Conservation (phyloP, 2,888 invertebrate species). For the Orchesella flavescens region DNA sequence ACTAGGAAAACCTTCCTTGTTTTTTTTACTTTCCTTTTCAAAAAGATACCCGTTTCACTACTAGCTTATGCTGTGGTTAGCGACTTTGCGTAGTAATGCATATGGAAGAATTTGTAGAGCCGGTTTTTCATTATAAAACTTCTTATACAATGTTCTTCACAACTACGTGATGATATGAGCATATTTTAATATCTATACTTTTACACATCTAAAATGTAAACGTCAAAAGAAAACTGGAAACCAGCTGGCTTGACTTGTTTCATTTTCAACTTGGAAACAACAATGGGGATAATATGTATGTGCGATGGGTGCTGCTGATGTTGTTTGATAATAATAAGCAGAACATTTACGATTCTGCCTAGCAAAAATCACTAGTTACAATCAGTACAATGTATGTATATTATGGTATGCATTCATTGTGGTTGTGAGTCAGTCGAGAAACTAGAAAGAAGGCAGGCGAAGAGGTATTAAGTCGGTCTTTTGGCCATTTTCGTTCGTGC, state of each 20-base stretch:
- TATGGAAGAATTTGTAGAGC: not conserved
- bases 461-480: conserved; percentile 40
- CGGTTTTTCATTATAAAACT: conserved; percentile 8
- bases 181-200: not conserved
- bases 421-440: not conserved
- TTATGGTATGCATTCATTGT: too few species aligned
- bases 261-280: too few species aligned
- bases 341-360: not conserved
- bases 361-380: too few species aligned
- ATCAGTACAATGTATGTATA: too few species aligned
- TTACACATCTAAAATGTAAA: not conserved
- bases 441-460: not conserved
- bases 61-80: not conserved
- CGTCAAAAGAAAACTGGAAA: conserved; percentile 9
- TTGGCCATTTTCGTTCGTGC: conserved; percentile 34
- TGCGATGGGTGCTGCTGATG: too few species aligned
- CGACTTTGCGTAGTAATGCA: not conserved
- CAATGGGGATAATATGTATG: too few species aligned
- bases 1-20: not conserved
- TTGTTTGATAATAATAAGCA: not conserved
- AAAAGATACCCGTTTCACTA: not conserved
- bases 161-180: not conserved
- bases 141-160: not conserved
- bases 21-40: not conserved
- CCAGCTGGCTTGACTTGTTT: conserved; percentile 10